These are phyloP conservation scores for Lophotis ruficrista DNA, from an alignment of 2,113 vertebrate species.

Conservation along the genomic window DNA sequence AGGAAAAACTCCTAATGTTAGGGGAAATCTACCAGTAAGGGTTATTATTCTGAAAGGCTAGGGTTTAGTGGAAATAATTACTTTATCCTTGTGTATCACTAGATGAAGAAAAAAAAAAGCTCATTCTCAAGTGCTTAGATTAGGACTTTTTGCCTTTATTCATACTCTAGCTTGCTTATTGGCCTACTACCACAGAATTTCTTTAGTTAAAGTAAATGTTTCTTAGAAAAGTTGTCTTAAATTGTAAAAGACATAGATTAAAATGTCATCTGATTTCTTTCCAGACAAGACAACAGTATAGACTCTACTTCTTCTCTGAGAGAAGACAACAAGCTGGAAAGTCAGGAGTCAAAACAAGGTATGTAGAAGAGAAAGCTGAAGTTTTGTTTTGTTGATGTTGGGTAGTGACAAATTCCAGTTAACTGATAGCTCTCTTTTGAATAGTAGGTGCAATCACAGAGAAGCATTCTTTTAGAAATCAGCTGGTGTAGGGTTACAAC, in stretches of 20 bases:
- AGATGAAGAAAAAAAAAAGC: background rate
- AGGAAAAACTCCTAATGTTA: background rate
- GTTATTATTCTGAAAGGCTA: background rate
- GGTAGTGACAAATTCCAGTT: background rate
- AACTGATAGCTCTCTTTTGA: background rate
- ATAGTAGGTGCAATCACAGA: background rate
- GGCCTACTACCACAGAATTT: background rate
- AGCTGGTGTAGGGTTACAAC: background rate
- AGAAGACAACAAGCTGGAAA: constrained; percentile 79
- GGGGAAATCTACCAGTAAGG: background rate
- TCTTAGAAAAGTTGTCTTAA: background rate
- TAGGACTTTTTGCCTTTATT: background rate
- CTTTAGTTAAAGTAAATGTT: background rate
- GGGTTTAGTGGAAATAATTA: background rate
- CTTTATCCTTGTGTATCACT: background rate
- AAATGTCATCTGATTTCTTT: constrained; percentile 44
- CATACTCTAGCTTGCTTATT: background rate
- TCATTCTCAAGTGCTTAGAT: background rate
- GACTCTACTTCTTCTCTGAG: constrained; percentile 87
- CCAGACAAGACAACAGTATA: constrained; percentile 86
- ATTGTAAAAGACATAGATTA: background rate
- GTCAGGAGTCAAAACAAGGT: constrained; percentile 87
- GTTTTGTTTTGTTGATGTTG: background rate
- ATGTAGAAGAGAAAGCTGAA: constrained; percentile 26
- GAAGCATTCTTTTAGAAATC: background rate